These are phyloP conservation scores for Tonatia bakeri DNA, from an alignment of 2,113 vertebrate species.

Conservation along the genomic window DNA sequence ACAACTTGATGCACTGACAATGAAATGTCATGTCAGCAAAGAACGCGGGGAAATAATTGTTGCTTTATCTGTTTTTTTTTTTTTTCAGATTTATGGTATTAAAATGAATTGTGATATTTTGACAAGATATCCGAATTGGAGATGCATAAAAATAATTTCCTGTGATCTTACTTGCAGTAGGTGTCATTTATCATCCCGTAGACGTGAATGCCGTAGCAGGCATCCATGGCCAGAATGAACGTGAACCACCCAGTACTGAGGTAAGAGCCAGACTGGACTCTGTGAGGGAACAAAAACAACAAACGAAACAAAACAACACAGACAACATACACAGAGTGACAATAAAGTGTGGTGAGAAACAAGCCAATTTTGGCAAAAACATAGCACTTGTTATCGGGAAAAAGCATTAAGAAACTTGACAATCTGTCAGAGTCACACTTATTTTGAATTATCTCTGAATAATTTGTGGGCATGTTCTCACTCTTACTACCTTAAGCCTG, in stretches of 20 bases:
- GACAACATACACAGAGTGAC: conserved; percentile 70
- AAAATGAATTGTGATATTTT: conserved; percentile 81
- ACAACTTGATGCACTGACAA: conserved; percentile 73
- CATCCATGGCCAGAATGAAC: conserved; percentile 98
- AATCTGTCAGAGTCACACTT: conserved; percentile 83
- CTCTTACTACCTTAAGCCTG: conserved; percentile 64
- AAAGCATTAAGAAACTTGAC: conserved; percentile 80
- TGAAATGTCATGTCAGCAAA: conserved; percentile 73
- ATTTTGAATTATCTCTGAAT: conserved; percentile 88
- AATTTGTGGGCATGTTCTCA: conserved; percentile 83
- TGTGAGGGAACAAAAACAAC: conserved; percentile 77
- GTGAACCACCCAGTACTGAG: conserved; percentile 99
- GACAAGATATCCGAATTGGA: conserved; percentile 80
- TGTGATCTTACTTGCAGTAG: conserved; percentile 96
- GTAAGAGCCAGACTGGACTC: conserved; percentile 97
- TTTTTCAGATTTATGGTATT: conserved; percentile 76
- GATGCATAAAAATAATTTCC: conserved; percentile 80
- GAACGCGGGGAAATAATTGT: conserved; percentile 69
- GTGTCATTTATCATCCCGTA: conserved; percentile 99
- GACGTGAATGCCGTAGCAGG: conserved; percentile 95
- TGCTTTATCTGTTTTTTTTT: conserved; percentile 60
- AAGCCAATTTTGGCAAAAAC: conserved; percentile 73
- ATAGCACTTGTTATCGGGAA: conserved; percentile 80
- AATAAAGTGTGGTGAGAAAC: conserved; percentile 78
- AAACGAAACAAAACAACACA: conserved; percentile 45